Evolutionary conservation across 2,888 invertebrate species (phyloP).

Genomic region (Norana najaformis): DNA sequence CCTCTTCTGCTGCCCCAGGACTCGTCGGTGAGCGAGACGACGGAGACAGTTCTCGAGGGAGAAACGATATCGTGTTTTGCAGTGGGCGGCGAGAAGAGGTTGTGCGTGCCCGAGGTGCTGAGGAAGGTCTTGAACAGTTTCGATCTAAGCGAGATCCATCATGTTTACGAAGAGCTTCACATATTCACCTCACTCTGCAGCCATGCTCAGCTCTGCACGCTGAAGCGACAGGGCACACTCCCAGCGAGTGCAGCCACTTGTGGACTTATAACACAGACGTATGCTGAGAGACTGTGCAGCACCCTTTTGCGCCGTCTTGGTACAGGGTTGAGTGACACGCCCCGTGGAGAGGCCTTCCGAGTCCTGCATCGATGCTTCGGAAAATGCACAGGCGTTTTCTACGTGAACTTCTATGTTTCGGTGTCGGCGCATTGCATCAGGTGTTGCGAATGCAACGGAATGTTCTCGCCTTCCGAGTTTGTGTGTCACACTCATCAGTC

Average conservation of each 20-base stretch:
- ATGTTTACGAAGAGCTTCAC: slow-evolving; percentile 87
- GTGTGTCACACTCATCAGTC: slow-evolving; percentile 76
- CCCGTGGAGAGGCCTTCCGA: slow-evolving; percentile 42
- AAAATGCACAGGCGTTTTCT: slow-evolving; percentile 84
- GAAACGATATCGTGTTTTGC: slow-evolving; percentile 92
- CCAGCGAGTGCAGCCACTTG: slow-evolving; percentile 80
- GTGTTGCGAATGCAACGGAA: slow-evolving; percentile 81
- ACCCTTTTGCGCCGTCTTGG: slow-evolving; percentile 75
- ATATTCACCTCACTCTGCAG: slow-evolving; percentile 94
- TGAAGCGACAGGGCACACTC: slow-evolving; percentile 69
- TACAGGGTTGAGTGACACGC: neutral
- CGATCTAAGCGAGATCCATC: slow-evolving; percentile 81
- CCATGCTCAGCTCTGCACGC: slow-evolving; percentile 85
- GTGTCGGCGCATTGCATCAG: slow-evolving; percentile 81
- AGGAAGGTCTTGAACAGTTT: slow-evolving; percentile 73
- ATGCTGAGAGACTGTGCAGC: slow-evolving; percentile 92
- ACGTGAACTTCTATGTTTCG: slow-evolving; percentile 77
- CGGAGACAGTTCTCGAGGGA: slow-evolving; percentile 62
- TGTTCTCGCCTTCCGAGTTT: slow-evolving; percentile 87
- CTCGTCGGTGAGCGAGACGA: slow-evolving; percentile 4
- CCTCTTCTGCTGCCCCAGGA: neutral
- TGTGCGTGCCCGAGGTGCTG: slow-evolving; percentile 92
- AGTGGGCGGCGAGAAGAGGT: slow-evolving; percentile 91
- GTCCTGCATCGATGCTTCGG: slow-evolving; percentile 98
- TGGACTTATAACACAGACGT: slow-evolving; percentile 94